Conservation (phyloP, 2,113 vertebrate genomes). For the Prietella phreatophila region DNA sequence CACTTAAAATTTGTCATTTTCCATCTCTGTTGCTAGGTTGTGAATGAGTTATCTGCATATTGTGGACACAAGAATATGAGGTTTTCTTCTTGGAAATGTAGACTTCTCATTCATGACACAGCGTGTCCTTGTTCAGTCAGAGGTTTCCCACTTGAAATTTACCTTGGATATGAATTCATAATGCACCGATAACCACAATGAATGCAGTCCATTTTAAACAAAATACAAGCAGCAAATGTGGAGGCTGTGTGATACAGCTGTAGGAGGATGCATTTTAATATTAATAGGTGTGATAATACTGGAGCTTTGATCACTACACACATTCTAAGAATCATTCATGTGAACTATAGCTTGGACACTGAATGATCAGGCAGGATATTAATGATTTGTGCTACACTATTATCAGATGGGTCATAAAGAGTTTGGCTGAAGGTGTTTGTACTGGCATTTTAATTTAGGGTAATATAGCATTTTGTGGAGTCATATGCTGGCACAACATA, state of each 20-base stretch:
- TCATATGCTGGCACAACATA: not conserved
- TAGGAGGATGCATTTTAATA: not conserved
- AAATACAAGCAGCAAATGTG: not conserved
- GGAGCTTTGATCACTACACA: not conserved
- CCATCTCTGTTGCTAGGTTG: not conserved
- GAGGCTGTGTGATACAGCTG: not conserved
- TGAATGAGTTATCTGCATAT: not conserved
- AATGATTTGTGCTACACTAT: slow-evolving; percentile 2
- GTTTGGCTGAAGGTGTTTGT: not conserved
- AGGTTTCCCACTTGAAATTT: slow-evolving; percentile 6
- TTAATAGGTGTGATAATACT: not conserved
- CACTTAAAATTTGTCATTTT: not conserved
- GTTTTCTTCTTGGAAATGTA: not conserved
- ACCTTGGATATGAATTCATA: slow-evolving; percentile 14
- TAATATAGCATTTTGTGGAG: slow-evolving; percentile 11
- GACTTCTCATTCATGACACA: not conserved
- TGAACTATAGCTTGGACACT: slow-evolving; percentile 10
- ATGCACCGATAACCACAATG: not conserved
- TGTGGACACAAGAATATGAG: not conserved
- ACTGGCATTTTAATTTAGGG: slow-evolving; percentile 21
- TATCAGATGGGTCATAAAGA: slow-evolving; percentile 12
- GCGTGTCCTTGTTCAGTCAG: not conserved
- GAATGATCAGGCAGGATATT: slow-evolving; percentile 19
- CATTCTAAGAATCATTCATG: slow-evolving; percentile 4
- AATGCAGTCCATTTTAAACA: slow-evolving; percentile 5